A percentile compares a stretch with the other conserved stretches of the same genome.
Evolutionary conservation across 1,140 invertebrate species (phyloP).

Genomic region (Homalodisca vitripennis): DNA sequence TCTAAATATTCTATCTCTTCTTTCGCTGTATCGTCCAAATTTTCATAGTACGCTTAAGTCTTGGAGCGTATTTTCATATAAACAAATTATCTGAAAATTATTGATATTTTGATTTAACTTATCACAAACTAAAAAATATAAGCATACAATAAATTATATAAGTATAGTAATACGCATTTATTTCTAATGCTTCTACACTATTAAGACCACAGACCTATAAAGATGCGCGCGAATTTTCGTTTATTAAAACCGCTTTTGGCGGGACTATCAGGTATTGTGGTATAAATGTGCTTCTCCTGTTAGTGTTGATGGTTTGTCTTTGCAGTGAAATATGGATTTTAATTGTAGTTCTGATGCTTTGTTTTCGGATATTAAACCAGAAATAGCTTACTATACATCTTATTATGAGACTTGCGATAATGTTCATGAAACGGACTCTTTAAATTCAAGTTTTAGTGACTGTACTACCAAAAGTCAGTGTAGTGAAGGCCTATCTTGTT

Average conservation of each 20-base stretch:
- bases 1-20: too few species aligned
- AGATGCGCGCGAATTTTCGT: background rate
- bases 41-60: too few species aligned
- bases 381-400: background rate
- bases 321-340: background rate
- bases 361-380: background rate
- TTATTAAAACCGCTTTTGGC: background rate
- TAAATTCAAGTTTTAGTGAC: conserved; percentile 35
- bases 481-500: background rate
- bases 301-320: background rate
- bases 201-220: too few species aligned
- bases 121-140: too few species aligned
- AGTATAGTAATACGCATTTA: too few species aligned
- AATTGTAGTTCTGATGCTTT: background rate
- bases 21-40: too few species aligned
- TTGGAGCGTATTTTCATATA: too few species aligned
- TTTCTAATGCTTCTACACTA: too few species aligned
- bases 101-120: too few species aligned
- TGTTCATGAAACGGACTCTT: background rate
- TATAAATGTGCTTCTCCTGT: background rate
- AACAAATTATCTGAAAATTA: too few species aligned
- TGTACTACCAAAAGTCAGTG: background rate
- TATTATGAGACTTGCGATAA: background rate
- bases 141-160: too few species aligned
- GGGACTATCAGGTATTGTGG: conserved; percentile 4